Evolutionary conservation across 2,113 vertebrate genomes (phyloP), one percentile per base, ranked within the genome.

Genomic region (Nothobranchius kuhntae): DNA sequence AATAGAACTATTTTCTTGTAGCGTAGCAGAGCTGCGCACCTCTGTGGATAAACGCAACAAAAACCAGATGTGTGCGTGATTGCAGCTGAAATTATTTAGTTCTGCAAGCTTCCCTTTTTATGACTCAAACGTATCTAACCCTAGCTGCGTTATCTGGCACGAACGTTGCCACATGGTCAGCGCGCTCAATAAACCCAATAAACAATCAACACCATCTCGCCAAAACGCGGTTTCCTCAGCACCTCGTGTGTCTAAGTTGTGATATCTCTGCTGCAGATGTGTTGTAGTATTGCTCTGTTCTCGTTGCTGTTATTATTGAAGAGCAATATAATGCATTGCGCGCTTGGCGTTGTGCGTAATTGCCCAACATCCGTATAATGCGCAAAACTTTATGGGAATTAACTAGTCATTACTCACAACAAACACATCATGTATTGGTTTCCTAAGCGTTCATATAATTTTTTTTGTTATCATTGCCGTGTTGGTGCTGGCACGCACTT

Each of bases 21-120:
- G 24, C 7, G 47, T 15, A 46, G 65, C 61, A 52, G 67, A 78
- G 73, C 74, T 55, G 82, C 68, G 73, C 85, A 70, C 61, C 30
- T 7, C 67, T 69, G 61, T 58, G n/a, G 14, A 59, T 30, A 59
- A 58, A 63, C 17, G 44, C 48, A 45, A 53, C n/a, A 14, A 53
- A 47, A 17, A 45, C 14, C 36, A 13, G 51, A 35, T 17, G 35
- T 70, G 26, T 65, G 36, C 10, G 53, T 17, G 56, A 17, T 14
- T 40, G 9, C 14, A 36, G 1, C n/a, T 48, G 40, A 53, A 54
- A 38, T 14, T 44, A 63, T 55, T 68, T 45, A 47, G 0, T 46
- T 1, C 15, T 35, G 3, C 7, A 47, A 9, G 52, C 17, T 61
- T 26, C 13, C 15, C 1, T 30, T 21, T 40, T 4, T 40, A 6